These are phyloP conservation scores for Drosophila nr. medialis DNA, from an alignment of 2,888 invertebrate species.

Conservation along the genomic window DNA sequence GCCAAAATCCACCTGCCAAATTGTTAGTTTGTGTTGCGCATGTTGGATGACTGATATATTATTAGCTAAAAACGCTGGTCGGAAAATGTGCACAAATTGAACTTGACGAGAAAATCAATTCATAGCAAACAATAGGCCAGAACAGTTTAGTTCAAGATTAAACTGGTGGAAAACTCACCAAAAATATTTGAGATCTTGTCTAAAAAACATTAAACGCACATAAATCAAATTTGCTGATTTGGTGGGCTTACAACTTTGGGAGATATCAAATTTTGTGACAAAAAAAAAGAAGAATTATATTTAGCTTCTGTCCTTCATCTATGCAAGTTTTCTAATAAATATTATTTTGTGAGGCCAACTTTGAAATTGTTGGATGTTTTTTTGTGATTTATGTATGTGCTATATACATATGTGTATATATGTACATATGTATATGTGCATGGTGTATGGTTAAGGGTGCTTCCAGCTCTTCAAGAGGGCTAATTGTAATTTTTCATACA, in stretches of 20 bases:
- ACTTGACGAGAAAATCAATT: background rate
- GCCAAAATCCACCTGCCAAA: conserved; percentile 1
- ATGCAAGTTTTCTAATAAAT: background rate
- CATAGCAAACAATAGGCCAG: background rate
- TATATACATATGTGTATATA: background rate
- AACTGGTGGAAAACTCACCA: background rate
- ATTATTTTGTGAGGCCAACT: background rate
- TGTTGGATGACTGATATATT: background rate
- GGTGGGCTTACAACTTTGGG: background rate
- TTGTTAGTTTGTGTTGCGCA: background rate
- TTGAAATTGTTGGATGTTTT: background rate
- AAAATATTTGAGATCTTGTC: background rate
- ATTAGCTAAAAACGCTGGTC: background rate
- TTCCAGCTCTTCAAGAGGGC: background rate
- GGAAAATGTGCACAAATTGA: conserved; percentile 1
- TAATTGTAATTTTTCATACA: background rate
- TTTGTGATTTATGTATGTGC: background rate
- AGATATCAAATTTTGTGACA: background rate
- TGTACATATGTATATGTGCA: no score
- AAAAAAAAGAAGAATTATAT: background rate
- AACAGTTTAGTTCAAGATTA: background rate
- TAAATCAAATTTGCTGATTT: conserved; percentile 2
- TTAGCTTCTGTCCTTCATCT: background rate
- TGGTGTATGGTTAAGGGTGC: background rate
- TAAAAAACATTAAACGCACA: background rate